Percentiles rank a stretch among this genome's conserved stretches.
Evolutionary conservation across 2,888 invertebrate species (phyloP).

Genomic region (Ichneumoninae sp.): DNA sequence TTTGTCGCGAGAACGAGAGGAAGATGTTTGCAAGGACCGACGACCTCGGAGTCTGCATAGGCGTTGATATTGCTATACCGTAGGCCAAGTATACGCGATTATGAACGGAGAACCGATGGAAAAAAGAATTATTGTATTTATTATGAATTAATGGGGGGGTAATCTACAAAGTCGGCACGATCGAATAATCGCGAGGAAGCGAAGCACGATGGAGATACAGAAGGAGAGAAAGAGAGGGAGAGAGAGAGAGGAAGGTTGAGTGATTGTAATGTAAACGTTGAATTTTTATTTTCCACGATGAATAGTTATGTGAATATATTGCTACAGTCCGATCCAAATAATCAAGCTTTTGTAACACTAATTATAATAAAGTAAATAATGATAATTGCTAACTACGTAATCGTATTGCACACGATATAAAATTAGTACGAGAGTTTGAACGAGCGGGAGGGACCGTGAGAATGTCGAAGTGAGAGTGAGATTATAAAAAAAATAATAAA

Average conservation of each 20-base stretch:
- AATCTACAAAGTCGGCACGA: slow-evolving; percentile 44
- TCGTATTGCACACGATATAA: slow-evolving; percentile 73
- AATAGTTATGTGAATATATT: slow-evolving; percentile 83
- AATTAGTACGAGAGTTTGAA: slow-evolving; percentile 41
- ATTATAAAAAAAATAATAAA: background rate
- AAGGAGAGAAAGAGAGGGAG: slow-evolving; percentile 15
- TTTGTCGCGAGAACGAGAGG: slow-evolving; percentile 42
- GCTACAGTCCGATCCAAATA: slow-evolving; percentile 84
- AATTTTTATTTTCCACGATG: slow-evolving; percentile 82
- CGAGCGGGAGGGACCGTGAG: slow-evolving; percentile 47
- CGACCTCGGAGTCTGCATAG: slow-evolving; percentile 29
- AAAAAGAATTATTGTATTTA: slow-evolving; percentile 71
- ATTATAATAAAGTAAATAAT: slow-evolving; percentile 79
- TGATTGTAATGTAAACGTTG: slow-evolving; percentile 80
- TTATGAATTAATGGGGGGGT: slow-evolving; percentile 64
- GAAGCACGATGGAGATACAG: slow-evolving; percentile 8
- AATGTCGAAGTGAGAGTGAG: slow-evolving; percentile 45
- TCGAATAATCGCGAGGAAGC: slow-evolving; percentile 29
- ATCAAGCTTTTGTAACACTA: slow-evolving; percentile 83
- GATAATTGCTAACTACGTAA: slow-evolving; percentile 80
- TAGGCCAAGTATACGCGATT: slow-evolving; percentile 42
- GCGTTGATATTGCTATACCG: slow-evolving; percentile 32
- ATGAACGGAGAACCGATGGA: slow-evolving; percentile 56
- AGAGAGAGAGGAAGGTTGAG: slow-evolving; percentile 53
- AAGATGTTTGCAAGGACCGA: slow-evolving; percentile 31